Base-by-base conservation (phyloP, 2,888 invertebrate genomes). In the Scaptomyza tumidula region DNA sequence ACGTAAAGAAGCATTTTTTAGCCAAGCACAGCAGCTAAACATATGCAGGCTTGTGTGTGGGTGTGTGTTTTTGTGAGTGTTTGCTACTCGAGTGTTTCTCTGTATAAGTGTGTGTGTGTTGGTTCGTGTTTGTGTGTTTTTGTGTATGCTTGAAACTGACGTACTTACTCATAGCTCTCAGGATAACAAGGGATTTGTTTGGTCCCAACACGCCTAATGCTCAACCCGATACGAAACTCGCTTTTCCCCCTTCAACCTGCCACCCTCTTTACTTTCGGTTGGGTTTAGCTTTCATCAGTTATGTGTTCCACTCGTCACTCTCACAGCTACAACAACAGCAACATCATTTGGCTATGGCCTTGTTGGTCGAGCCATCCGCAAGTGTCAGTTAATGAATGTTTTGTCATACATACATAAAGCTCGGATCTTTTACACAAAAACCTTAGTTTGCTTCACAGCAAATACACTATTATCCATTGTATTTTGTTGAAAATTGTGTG, bases 341-440 rank as follows among this genome's bases (percentile, higher is more conserved):
- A 31, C 46, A 61, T 56, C 64, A 50, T 66, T 54, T 43, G 43
- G 53, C 41, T 63, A 24, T 35, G 50, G 54, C 19, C 54, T 35
- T 61, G 56, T 67, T 43, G 39, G 49, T 29, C 33, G 58, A 56
- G 49, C 57, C 61, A 60, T 56, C 68, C 69, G 65, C 68, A 80
- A 80, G 81, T 80, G 79, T 78, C 80, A 78, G 78, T 76, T 80
- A 80, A 80, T 80, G 81, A 80, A 80, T 81, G 81, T 80, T 80
- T 78, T 80, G 78, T 73, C 81, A 78, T 74, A 78, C 67, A 41
- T 59, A 55, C 49, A 35, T 1, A 35, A 13, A 35, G 33, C 71
- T 71, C 62, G 64, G 63, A 77, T 63, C 69, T 70, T 70, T 71
- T 48, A 61, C 72, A 55, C 52, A 69, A 65, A 57, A 66, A 56